A percentile compares a stretch with the other conserved stretches of the same genome.
Evolutionary conservation across 2,113 vertebrate species (phyloP).

Genomic region (Macrotis lagotis): DNA sequence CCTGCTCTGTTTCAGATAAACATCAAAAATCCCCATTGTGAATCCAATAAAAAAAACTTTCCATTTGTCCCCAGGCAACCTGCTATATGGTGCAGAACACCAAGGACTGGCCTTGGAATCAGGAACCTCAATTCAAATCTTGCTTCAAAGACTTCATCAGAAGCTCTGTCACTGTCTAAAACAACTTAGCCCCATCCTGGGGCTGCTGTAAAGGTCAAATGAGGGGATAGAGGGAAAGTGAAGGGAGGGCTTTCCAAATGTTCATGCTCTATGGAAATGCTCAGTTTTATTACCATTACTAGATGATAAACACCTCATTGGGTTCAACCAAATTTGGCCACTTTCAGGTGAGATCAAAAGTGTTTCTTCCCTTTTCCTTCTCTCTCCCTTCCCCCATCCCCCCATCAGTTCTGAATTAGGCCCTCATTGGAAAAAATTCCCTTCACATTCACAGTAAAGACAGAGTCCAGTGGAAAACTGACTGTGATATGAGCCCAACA

Average conservation of each 20-base stretch:
- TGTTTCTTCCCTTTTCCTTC: neutral
- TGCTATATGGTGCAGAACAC: neutral
- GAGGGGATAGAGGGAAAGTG: neutral
- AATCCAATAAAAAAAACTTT: neutral
- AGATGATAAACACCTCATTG: neutral
- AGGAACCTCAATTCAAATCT: neutral
- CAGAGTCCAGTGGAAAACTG: conserved; percentile 65
- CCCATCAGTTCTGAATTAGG: conserved; percentile 49
- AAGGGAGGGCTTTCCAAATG: neutral
- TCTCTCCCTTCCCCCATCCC: conserved; percentile 18
- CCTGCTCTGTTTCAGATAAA: neutral
- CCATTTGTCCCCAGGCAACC: neutral
- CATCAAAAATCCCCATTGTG: neutral
- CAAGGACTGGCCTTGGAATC: neutral
- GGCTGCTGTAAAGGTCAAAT: neutral
- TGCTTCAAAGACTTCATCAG: neutral
- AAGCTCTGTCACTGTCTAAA: neutral
- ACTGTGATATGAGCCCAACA: neutral
- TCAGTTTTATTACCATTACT: neutral
- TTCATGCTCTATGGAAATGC: too few species aligned
- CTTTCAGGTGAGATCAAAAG: conserved; percentile 59
- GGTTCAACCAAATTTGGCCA: neutral
- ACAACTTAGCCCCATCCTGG: neutral
- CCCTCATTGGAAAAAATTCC: conserved; percentile 58
- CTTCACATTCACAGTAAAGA: conserved; percentile 64